Evolutionary conservation across 2,797 vertebrate genomes (phyloP).

Genomic region (Sylvilagus floridanus): DNA sequence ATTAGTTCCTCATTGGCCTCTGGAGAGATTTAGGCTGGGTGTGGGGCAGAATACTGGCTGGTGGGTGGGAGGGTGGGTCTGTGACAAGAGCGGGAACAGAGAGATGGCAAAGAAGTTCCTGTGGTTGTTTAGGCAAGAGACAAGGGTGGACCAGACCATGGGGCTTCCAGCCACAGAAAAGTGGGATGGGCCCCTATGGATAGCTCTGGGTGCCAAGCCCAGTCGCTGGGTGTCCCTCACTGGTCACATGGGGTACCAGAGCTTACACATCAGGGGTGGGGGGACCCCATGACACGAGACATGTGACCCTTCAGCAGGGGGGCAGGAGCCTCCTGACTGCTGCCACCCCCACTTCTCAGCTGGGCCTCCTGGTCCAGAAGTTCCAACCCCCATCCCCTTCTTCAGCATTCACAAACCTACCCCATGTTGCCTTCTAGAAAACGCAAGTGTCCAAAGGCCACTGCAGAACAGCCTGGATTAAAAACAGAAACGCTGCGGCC

Average conservation of each 20-base stretch:
- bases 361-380: background rate
- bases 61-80: background rate
- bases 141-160: background rate
- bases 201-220: background rate
- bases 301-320: background rate
- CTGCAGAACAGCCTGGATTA: background rate
- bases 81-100: background rate
- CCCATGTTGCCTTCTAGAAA: background rate
- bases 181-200: background rate
- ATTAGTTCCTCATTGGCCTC: background rate
- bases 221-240: background rate
- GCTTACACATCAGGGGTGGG: background rate
- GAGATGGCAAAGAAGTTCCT: background rate
- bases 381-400: background rate
- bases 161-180: background rate
- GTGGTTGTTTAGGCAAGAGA: background rate
- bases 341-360: background rate
- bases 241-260: background rate
- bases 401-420: background rate
- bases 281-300: background rate
- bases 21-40: background rate
- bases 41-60: background rate
- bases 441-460: background rate
- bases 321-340: background rate
- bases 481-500: background rate